These are phyloP conservation scores for Phalloptychus januarius DNA, from an alignment of 2,797 vertebrate genomes.

Conservation along the genomic window DNA sequence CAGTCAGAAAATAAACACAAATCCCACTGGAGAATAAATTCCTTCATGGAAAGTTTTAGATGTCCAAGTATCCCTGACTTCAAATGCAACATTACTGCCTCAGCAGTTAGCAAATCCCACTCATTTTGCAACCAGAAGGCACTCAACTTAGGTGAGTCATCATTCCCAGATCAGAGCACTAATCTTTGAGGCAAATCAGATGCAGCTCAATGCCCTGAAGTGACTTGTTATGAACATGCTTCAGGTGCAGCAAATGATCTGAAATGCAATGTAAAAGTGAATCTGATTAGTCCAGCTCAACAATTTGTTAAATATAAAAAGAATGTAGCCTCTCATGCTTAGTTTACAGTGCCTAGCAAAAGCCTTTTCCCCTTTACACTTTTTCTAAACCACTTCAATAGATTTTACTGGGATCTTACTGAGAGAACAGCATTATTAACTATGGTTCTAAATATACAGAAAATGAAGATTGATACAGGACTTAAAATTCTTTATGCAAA, in stretches of 20 bases:
- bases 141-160: background rate
- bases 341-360: background rate
- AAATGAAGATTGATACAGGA: background rate
- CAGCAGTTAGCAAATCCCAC: background rate
- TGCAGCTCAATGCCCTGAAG: background rate
- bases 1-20: background rate
- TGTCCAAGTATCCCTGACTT: background rate
- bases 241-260: background rate
- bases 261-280: background rate
- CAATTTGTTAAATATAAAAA: background rate
- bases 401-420: background rate
- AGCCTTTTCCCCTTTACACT: background rate
- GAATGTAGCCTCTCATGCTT: background rate
- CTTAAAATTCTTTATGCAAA: background rate
- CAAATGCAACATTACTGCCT: background rate
- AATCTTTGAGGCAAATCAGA: background rate
- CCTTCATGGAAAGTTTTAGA: background rate
- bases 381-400: background rate
- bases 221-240: background rate
- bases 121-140: background rate
- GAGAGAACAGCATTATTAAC: background rate
- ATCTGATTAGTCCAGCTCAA: background rate
- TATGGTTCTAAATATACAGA: background rate
- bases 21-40: background rate
- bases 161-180: background rate